Percentiles rank a stretch among this genome's conserved stretches.
Conservation (phyloP, 2,888 invertebrate species). For the Abrostola triplasia region DNA sequence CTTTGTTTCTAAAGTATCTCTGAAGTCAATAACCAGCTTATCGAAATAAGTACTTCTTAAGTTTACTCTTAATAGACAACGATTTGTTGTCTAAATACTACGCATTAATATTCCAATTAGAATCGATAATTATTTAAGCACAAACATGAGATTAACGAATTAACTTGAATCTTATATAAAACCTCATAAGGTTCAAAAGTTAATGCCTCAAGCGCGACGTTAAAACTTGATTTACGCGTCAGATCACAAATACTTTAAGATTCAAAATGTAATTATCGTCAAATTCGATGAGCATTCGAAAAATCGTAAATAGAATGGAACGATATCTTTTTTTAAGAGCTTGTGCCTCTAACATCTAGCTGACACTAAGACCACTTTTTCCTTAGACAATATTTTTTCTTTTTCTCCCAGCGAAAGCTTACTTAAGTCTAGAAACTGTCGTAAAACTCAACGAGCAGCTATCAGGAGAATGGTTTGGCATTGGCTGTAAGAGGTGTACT, state of each 20-base stretch:
- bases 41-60: neutral
- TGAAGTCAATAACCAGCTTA: too few species aligned
- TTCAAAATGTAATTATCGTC: neutral
- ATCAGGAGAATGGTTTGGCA: slow-evolving; percentile 10
- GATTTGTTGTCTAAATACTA: neutral
- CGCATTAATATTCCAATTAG: neutral
- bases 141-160: neutral
- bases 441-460: slow-evolving; percentile 20
- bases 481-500: slow-evolving; percentile 12
- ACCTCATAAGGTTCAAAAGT: too few species aligned
- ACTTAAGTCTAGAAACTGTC: neutral
- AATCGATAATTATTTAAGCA: neutral
- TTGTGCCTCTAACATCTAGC: slow-evolving; percentile 49
- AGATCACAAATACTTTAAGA: neutral
- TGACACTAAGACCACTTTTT: slow-evolving; percentile 37
- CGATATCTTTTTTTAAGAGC: slow-evolving; percentile 2
- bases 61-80: neutral
- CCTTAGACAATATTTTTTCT: slow-evolving; percentile 4
- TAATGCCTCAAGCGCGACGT: too few species aligned
- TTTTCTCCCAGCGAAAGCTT: neutral
- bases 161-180: too few species aligned
- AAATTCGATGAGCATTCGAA: slow-evolving; percentile 18
- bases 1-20: too few species aligned
- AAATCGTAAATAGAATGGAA: slow-evolving; percentile 9
- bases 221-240: too few species aligned